Percentiles rank a stretch among this genome's conserved stretches.
phyloP scores from a whole-genome alignment of 2,888 invertebrate genomes.

The Nomada ruficornis region DNA sequence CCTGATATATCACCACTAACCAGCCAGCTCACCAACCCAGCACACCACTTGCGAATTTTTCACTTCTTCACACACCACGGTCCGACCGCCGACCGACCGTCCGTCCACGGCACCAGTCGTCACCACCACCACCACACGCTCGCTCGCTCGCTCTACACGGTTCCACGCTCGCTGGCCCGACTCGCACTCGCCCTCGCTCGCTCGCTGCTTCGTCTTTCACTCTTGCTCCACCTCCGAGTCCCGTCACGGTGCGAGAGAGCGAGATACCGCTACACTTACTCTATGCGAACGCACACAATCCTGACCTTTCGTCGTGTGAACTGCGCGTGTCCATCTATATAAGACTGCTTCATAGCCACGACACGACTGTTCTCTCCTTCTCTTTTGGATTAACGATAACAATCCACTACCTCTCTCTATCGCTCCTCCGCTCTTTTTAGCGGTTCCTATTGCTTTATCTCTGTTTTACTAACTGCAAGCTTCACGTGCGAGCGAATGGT shows the following conservation, averaged over 20 bases:
- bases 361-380: conserved; percentile 23
- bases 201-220: conserved; percentile 63
- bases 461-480: conserved; percentile 27
- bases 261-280: conserved; percentile 54
- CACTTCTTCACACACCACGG: conserved; percentile 73
- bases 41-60: conserved; percentile 76
- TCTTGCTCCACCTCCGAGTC: conserved; percentile 60
- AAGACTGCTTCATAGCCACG: conserved; percentile 51
- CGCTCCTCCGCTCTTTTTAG: conserved; percentile 35
- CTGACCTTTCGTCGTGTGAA: conserved; percentile 44
- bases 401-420: background rate
- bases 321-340: conserved; percentile 60
- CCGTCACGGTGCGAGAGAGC: conserved; percentile 52
- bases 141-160: conserved; percentile 69
- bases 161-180: conserved; percentile 70
- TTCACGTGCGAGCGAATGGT: conserved; percentile 52
- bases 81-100: conserved; percentile 76
- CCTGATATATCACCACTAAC: conserved; percentile 65
- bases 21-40: conserved; percentile 66
- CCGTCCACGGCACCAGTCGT: conserved; percentile 80
- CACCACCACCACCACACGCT: conserved; percentile 74
- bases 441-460: conserved; percentile 47
- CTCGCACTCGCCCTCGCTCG: conserved; percentile 67
- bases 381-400: background rate
- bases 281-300: conserved; percentile 48